These are phyloP conservation scores for Spea hammondii DNA, from an alignment of 2,797 vertebrate species.

Conservation along the genomic window DNA sequence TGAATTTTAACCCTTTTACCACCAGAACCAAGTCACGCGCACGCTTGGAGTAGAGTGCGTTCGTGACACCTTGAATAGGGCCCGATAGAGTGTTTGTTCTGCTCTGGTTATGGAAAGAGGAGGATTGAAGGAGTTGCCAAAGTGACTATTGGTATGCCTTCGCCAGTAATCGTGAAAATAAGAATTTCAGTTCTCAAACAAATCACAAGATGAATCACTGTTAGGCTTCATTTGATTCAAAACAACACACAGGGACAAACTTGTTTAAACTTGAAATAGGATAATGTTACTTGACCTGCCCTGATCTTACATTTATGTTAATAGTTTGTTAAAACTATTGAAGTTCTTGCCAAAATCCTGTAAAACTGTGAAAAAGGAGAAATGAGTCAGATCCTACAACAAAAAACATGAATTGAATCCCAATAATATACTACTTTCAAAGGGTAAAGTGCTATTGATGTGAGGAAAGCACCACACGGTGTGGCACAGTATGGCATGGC, in stretches of 20 bases:
- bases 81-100: no score
- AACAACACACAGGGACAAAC: background rate
- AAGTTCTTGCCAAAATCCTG: constrained; percentile 26
- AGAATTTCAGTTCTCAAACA: background rate
- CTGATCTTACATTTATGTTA: background rate
- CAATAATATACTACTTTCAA: no score
- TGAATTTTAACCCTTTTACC: no score
- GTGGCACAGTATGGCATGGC: no score
- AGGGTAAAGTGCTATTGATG: no score
- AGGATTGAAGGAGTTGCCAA: no score
- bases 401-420: background rate
- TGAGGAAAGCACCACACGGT: no score
- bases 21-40: no score
- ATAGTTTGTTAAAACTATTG: constrained; percentile 6
- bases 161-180: background rate
- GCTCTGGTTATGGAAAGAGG: no score
- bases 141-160: no score
- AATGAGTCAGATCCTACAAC: background rate
- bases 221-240: background rate
- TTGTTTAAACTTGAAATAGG: background rate
- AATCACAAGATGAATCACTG: background rate
- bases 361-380: background rate
- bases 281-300: constrained; percentile 4
- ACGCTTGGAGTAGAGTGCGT: no score
- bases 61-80: no score